phyloP scores from a whole-genome alignment of 2,888 invertebrate species.

The Campopleginae sp. region DNA sequence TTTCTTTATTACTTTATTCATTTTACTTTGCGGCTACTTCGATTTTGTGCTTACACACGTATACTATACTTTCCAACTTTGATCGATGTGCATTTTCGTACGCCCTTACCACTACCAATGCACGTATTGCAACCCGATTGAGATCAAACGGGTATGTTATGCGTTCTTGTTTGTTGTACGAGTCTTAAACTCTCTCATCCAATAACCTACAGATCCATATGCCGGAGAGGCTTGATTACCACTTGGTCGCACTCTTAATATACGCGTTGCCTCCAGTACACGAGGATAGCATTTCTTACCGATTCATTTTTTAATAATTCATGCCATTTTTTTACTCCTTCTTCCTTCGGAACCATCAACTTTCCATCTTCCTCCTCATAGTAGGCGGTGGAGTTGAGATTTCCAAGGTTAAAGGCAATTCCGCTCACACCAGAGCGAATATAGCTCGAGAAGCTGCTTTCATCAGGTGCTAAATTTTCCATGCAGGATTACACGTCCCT shows the following conservation, averaged over 20 bases:
- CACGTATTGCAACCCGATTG: constrained; percentile 3
- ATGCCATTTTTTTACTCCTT: constrained; percentile 20
- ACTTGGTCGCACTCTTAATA: constrained; percentile 17
- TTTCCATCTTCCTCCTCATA: constrained; percentile 57
- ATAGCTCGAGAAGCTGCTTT: constrained; percentile 58
- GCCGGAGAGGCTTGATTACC: constrained; percentile 22
- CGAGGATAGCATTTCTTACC: constrained; percentile 35
- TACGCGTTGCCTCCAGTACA: background rate
- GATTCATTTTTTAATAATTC: constrained; percentile 57
- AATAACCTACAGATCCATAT: constrained; percentile 29
- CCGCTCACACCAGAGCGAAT: constrained; percentile 45
- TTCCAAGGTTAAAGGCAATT: constrained; percentile 66
- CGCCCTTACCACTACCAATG: constrained; percentile 27
- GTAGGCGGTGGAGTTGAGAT: constrained; percentile 62
- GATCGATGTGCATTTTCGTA: constrained; percentile 37
- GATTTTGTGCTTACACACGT: constrained; percentile 25
- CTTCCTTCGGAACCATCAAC: constrained; percentile 39
- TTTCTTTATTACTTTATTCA: constrained; percentile 36
- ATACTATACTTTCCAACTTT: constrained; percentile 23
- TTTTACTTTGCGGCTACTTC: constrained; percentile 51
- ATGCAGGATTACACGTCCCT: constrained; percentile 61
- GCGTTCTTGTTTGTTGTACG: constrained; percentile 11
- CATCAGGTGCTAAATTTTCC: constrained; percentile 68
- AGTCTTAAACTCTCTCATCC: constrained; percentile 17
- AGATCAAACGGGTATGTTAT: constrained; percentile 7